Evolutionary conservation across 92 coral and sea anemone species (phyloP).

Genomic region (Phymanthus crucifer): DNA sequence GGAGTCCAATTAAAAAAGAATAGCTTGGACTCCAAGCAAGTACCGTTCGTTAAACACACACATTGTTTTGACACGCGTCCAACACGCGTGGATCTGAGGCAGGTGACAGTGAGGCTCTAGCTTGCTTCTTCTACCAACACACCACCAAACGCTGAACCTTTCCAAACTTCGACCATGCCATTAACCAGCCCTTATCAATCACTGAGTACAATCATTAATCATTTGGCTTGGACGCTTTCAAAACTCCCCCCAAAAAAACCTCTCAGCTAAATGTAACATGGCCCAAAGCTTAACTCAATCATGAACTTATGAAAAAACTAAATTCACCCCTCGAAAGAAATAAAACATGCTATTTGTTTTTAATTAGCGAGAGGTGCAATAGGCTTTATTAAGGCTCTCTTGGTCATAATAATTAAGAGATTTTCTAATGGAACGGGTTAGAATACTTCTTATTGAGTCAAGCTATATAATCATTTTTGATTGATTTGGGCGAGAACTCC

Average conservation of each 20-base stretch:
- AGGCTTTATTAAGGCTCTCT: slow-evolving; percentile 77
- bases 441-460: slow-evolving; percentile 91
- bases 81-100: slow-evolving; percentile 67
- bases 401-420: slow-evolving; percentile 61
- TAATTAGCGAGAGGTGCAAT: slow-evolving; percentile 74
- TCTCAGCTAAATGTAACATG: neutral
- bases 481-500: slow-evolving; percentile 92
- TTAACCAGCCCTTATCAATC: slow-evolving; percentile 8
- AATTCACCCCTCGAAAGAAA: slow-evolving; percentile 51
- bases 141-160: neutral
- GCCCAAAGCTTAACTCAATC: slow-evolving; percentile 70
- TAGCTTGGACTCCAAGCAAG: slow-evolving; percentile 70
- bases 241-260: no score
- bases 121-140: slow-evolving; percentile 12
- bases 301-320: slow-evolving; percentile 68
- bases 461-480: slow-evolving; percentile 88
- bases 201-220: neutral
- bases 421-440: slow-evolving; percentile 84
- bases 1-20: slow-evolving; percentile 80
- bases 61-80: slow-evolving; percentile 90
- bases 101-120: slow-evolving; percentile 61
- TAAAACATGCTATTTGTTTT: slow-evolving; percentile 70
- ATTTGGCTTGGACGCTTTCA: no score
- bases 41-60: slow-evolving; percentile 61
- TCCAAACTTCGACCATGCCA: neutral